These are phyloP conservation scores for Theristicus caerulescens DNA, from an alignment of 2,113 vertebrate genomes.

Conservation along the genomic window DNA sequence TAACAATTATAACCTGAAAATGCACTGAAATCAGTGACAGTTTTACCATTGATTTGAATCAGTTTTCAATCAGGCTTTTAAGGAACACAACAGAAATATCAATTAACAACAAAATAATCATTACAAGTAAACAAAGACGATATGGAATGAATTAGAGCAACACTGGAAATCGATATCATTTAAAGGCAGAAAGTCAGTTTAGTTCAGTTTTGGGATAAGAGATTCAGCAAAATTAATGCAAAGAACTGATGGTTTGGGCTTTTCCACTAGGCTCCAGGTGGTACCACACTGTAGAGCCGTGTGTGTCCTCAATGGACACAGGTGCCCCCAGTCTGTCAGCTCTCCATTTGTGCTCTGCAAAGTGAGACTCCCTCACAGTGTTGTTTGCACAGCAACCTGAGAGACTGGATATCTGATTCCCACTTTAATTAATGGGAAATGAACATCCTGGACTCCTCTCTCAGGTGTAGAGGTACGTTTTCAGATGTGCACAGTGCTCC, in stretches of 20 bases:
- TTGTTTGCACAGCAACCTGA: neutral
- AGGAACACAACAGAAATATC: neutral
- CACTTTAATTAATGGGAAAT: neutral
- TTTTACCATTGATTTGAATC: neutral
- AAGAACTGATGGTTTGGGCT: neutral
- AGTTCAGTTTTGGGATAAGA: neutral
- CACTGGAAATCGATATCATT: neutral
- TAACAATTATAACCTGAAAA: neutral
- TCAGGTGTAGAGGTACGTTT: neutral
- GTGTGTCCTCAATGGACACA: rapidly evolving
- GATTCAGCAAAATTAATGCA: neutral
- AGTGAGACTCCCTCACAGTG: neutral
- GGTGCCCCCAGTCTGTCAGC: neutral
- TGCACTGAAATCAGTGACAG: neutral
- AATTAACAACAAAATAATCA: constrained; percentile 44
- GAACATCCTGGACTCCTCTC: neutral
- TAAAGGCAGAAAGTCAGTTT: neutral
- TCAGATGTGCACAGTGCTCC: neutral
- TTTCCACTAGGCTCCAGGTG: neutral
- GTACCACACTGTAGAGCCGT: neutral
- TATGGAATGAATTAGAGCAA: neutral
- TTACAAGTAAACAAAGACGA: constrained; percentile 8
- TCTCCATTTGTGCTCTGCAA: neutral
- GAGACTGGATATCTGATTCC: neutral
- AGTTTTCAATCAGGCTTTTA: neutral